Base-by-base conservation (phyloP, 2,797 vertebrate species). In the Enoplosus armatus region DNA sequence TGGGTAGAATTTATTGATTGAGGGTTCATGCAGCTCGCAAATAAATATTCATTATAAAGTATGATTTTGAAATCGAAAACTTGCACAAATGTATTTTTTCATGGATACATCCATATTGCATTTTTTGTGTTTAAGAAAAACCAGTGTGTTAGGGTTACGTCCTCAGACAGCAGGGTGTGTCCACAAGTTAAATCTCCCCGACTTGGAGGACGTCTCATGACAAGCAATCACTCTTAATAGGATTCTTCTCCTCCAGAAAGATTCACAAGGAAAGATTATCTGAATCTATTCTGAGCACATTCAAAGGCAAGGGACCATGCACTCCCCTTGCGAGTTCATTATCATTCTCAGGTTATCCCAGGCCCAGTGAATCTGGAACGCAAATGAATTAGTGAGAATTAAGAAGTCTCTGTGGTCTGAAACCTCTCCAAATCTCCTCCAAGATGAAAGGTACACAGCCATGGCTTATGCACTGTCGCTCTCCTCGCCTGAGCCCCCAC, bases 341-440 rank as follows among this genome's bases (percentile, higher is more conserved):
- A 95, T 95, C 92, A 95, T 95, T 94, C 95, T 92, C 94, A 91
- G 91, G 94, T 95, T 95, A 95, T 95, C 96, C 96, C 92, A 91
- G 96, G 96, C 96, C 97, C 96, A 96, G 96, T 93, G 96, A 98
- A 97, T 98, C 96, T 97, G 96, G 97, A 97, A 98, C 97, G 95
- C 97, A 97, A 98, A 99, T 98, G 97, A 99, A 98, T 99, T 98
- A 98, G 97, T 96, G 97, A 97, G 98, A 98, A 98, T 98, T 98
- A 99, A 97, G 96, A 96, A 97, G 96, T 95, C 97, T 99, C 97
- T 95, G 94, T 94, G 96, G 96, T 96, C 95, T 97, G 96, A 98
- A 98, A 96, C 96, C 96, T 97, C 96, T 98, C 96, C 96, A 97
- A 97, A 97, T 98, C 97, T 97, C 95, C 93, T 96, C 95, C 92